Percentiles rank a stretch among this genome's conserved stretches.
These are phyloP conservation scores for Chydorus sphaericus DNA, from an alignment of 2,888 invertebrate species.

Conservation along the genomic window DNA sequence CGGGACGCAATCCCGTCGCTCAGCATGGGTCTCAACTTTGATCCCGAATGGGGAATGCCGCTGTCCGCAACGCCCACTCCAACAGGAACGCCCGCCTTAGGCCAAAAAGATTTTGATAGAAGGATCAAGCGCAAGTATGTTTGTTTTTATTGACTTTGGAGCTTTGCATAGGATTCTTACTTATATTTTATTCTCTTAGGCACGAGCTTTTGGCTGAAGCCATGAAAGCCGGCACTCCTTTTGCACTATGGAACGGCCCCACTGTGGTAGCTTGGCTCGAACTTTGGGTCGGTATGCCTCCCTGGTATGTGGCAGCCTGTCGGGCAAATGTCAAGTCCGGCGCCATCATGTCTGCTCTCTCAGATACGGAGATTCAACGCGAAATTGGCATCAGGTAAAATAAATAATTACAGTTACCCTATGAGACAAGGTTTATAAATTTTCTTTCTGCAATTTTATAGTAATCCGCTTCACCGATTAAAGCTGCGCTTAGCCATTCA, in stretches of 20 bases:
- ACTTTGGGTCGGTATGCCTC: constrained; percentile 99
- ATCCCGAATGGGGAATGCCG: constrained; percentile 16
- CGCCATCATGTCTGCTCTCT: constrained; percentile 98
- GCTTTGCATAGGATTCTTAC: neutral
- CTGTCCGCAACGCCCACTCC: constrained; percentile 24
- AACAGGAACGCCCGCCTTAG: constrained; percentile 30
- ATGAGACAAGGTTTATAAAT: neutral
- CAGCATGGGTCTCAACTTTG: constrained; percentile 29
- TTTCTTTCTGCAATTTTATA: constrained; percentile 25
- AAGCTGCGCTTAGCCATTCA: constrained; percentile 94
- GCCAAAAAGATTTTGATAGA: constrained; percentile 58
- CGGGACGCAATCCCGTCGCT: constrained; percentile 41
- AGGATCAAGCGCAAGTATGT: constrained; percentile 74
- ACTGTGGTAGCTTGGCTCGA: constrained; percentile 99
- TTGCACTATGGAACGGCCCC: constrained; percentile 98
- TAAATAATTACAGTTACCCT: too few species aligned
- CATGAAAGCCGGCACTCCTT: constrained; percentile 98
- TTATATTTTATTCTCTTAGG: constrained; percentile 28
- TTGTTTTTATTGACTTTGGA: neutral
- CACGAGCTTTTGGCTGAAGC: constrained; percentile 95
- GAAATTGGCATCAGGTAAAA: constrained; percentile 80
- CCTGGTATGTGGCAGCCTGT: constrained; percentile 96
- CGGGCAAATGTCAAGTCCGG: constrained; percentile 98
- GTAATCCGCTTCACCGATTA: constrained; percentile 83
- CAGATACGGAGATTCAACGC: constrained; percentile 97